phyloP scores from a whole-genome alignment of 2,113 vertebrate genomes.

The Elephas maximus region DNA sequence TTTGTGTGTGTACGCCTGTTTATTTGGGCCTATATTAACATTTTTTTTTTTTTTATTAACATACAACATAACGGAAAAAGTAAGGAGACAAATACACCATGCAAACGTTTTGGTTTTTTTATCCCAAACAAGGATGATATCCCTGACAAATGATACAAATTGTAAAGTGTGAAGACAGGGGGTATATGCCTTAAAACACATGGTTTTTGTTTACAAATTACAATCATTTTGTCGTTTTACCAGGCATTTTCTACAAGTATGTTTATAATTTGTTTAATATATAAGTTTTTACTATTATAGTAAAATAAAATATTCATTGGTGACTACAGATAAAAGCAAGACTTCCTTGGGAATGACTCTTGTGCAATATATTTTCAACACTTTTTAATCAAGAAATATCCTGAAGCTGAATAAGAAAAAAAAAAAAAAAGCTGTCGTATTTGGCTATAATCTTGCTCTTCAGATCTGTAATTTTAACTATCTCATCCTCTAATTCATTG shows the following conservation, averaged over 20 bases:
- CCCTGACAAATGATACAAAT: neutral
- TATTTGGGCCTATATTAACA: neutral
- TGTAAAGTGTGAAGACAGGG: neutral
- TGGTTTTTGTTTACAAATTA: slow-evolving; percentile 6
- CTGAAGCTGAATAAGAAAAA: neutral
- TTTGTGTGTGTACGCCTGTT: neutral
- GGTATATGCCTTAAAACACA: neutral
- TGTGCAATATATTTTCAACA: slow-evolving; percentile 4
- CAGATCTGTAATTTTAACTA: no score
- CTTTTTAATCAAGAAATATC: slow-evolving; percentile 21
- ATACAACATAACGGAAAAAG: neutral
- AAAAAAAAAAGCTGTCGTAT: neutral
- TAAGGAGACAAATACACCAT: neutral
- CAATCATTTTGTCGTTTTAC: slow-evolving; percentile 1
- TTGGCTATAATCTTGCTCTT: neutral
- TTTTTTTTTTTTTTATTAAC: neutral
- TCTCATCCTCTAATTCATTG: no score
- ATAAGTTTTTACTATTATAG: neutral
- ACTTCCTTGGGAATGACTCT: neutral
- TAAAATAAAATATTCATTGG: slow-evolving; percentile 8
- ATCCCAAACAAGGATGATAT: slow-evolving; percentile 2
- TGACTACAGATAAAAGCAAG: slow-evolving; percentile 8
- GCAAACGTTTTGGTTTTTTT: neutral
- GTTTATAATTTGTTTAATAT: slow-evolving; percentile 5
- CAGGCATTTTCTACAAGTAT: neutral